Evolutionary conservation across 2,888 invertebrate genomes (phyloP), one percentile per base, ranked within the genome.

Genomic region (Fissipunctia ypsillon): DNA sequence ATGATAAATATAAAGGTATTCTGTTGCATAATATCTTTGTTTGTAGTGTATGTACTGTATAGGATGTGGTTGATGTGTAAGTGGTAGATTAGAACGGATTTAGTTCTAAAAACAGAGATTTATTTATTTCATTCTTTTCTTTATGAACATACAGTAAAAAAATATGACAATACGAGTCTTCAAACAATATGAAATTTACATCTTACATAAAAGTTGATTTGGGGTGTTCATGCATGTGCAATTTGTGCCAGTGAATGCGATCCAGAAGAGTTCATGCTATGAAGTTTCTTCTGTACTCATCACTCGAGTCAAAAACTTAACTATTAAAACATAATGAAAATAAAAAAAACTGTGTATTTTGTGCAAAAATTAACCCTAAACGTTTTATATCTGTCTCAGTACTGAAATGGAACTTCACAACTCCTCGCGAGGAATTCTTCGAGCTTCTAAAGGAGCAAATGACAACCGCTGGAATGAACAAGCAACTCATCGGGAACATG

Each of bases 321-420:
- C 5, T 38, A 5, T 59, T 50, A n/a, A 6, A 54, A 31, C 54
- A 54, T 64, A 31, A 35, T 54, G 6, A 7, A 64, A n/a, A 16
- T 0, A 31, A 64, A 0, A 10, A 64, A 19, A 35, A 3, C 6
- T 2, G n/a, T 64, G 9, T 19, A 6, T 28, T 28, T 9, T n/a
- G 31, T 31, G 52, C 3, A 35, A 50, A 64, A 35, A 19, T 35
- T 0, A 14, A n/a, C 14, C 3, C 22, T 35, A 31, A 31, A 22
- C 28, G 1, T 25, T 6, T 52, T 76, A 54, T 68, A 4, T 75
- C 48, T 69, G 41, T 88, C 88, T 25, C 84, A 96, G 97, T 98
- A 9, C 95, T 99, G 31, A 99, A 99, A 92, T 99, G 99, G 99
- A 99, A 99, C 92, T 99, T 99, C 90, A 98, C 98, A 0, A 97